Percentiles rank a stretch among this genome's conserved stretches.
Conservation (phyloP, 2,113 vertebrate genomes). For the Polypterus bichir region DNA sequence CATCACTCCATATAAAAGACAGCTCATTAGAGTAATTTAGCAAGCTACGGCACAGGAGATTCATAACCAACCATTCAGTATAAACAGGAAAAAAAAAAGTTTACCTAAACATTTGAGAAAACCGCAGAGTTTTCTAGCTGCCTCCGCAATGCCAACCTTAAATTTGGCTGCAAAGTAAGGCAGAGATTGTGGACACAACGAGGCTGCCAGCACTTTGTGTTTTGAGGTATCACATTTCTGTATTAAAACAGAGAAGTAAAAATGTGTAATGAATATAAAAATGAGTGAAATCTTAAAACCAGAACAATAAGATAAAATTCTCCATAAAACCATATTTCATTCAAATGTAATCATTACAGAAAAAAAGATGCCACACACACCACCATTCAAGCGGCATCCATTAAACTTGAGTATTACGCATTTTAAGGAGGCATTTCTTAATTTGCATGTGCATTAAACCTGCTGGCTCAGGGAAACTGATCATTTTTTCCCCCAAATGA, state of each 20-base stretch:
- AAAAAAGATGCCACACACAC: background rate
- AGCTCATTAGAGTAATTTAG: too few relatives aligned
- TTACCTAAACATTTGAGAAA: constrained; percentile 86
- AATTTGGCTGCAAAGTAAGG: constrained; percentile 86
- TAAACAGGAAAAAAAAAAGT: constrained; percentile 14
- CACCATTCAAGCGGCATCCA: background rate
- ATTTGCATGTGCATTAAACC: too few relatives aligned
- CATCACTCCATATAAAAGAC: too few relatives aligned
- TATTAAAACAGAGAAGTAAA: constrained; percentile 22
- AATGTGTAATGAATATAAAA: constrained; percentile 1
- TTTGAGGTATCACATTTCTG: constrained; percentile 61
- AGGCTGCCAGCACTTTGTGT: constrained; percentile 61
- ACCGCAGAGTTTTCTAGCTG: constrained; percentile 72
- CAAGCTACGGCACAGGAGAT: too few relatives aligned
- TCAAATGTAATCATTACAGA: background rate
- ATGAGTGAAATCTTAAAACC: background rate
- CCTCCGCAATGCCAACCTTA: constrained; percentile 62
- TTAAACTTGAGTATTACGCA: too few relatives aligned
- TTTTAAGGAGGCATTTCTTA: too few relatives aligned
- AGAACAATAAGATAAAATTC: background rate
- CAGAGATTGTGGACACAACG: constrained; percentile 62
- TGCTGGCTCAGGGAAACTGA: too few relatives aligned
- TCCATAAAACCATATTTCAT: background rate
- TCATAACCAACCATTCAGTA: too few relatives aligned
- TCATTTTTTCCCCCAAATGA: too few relatives aligned